Percentiles rank a stretch among this genome's conserved stretches.
phyloP scores from a whole-genome alignment of 2,888 invertebrate species.

The Pammene fasciana region DNA sequence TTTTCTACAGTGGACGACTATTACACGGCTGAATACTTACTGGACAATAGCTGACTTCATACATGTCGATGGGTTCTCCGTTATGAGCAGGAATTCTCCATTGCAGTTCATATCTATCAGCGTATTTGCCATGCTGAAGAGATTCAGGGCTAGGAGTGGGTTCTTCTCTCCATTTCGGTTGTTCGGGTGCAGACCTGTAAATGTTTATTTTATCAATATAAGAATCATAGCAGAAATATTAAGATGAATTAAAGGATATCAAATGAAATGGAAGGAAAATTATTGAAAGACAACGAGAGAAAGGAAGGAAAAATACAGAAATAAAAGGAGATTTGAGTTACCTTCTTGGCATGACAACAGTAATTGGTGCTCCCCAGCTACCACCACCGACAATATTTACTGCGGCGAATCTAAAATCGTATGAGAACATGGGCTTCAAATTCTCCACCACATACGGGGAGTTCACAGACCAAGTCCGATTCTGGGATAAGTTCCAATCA shows the following conservation, averaged over 20 bases:
- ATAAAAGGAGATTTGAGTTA: conserved; percentile 45
- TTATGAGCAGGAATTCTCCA: conserved; percentile 95
- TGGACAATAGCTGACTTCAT: conserved; percentile 91
- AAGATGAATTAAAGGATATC: no score
- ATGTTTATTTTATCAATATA: not conserved
- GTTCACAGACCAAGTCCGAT: conserved; percentile 91
- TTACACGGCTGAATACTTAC: conserved; percentile 76
- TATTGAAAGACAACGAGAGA: not conserved
- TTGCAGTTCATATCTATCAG: conserved; percentile 90
- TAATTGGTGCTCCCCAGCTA: conserved; percentile 86
- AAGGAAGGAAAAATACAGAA: not conserved
- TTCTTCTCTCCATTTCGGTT: conserved; percentile 76
- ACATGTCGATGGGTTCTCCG: conserved; percentile 93
- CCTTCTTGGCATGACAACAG: conserved; percentile 89
- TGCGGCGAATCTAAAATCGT: conserved; percentile 93
- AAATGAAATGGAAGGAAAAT: no score
- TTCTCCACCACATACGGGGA: conserved; percentile 92
- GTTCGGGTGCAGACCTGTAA: conserved; percentile 88
- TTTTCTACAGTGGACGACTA: not conserved
- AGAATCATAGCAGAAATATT: not conserved
- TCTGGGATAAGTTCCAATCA: conserved; percentile 87
- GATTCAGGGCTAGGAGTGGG: conserved; percentile 68
- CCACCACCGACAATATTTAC: conserved; percentile 92
- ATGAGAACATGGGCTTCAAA: conserved; percentile 89
- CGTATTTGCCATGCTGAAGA: conserved; percentile 82